Conservation (phyloP, 2,113 vertebrate genomes). For the Xiphophorus couchianus region DNA sequence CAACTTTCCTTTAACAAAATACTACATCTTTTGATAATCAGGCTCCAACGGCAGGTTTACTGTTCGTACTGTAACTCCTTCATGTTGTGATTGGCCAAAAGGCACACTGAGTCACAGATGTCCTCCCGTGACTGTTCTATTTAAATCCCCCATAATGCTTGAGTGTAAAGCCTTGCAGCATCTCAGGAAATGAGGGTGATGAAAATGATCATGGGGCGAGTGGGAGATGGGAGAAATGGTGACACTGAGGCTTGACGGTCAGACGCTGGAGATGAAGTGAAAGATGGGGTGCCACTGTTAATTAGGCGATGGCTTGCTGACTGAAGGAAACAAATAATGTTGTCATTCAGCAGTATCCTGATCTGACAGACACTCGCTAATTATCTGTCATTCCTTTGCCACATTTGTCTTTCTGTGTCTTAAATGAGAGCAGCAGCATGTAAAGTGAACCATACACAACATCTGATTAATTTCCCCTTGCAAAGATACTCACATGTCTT, state of each 20-base stretch:
- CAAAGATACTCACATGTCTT: no score
- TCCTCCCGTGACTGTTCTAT: constrained; percentile 49
- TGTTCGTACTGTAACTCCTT: constrained; percentile 40
- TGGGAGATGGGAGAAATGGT: constrained; percentile 21
- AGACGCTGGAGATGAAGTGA: constrained; percentile 59
- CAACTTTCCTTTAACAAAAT: no score
- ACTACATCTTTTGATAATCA: not conserved
- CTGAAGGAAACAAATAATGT: constrained; percentile 67
- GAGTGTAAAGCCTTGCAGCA: constrained; percentile 36
- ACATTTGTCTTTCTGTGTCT: constrained; percentile 17
- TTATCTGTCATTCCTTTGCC: constrained; percentile 53
- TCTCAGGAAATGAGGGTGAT: constrained; percentile 41
- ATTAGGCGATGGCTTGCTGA: constrained; percentile 67
- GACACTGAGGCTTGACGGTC: constrained; percentile 56
- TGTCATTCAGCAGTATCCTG: constrained; percentile 67
- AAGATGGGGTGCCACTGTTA: constrained; percentile 67
- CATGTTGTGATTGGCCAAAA: constrained; percentile 26
- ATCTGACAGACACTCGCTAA: constrained; percentile 65
- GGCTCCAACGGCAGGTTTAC: constrained; percentile 15
- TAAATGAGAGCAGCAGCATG: constrained; percentile 8
- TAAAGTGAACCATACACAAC: not conserved
- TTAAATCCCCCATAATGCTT: constrained; percentile 47
- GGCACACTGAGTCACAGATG: constrained; percentile 59
- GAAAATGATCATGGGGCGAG: constrained; percentile 24
- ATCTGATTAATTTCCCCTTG: not conserved